A percentile compares a stretch with the other conserved stretches of the same genome.
phyloP scores from a whole-genome alignment of 2,888 invertebrate species.

The Hemistola chrysoprasaria region DNA sequence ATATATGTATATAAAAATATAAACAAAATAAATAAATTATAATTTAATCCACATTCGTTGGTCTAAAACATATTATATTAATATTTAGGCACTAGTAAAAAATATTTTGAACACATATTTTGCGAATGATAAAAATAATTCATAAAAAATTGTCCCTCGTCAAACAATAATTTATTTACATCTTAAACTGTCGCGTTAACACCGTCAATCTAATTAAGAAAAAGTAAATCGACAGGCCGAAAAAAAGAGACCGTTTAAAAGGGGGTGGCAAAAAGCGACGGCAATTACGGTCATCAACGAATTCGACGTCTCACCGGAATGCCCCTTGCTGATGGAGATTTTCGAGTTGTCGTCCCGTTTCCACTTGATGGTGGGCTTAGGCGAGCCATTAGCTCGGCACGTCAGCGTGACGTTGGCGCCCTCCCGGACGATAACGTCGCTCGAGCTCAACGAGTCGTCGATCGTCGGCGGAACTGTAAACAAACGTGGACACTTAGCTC shows the following conservation, averaged over 20 bases:
- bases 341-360: conserved; percentile 93
- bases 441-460: conserved; percentile 94
- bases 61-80: no score
- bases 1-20: no score
- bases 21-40: no score
- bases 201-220: conserved; percentile 22
- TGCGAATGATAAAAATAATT: no score
- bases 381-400: conserved; percentile 95
- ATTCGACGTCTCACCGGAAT: conserved; percentile 83
- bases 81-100: no score
- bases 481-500: conserved; percentile 40
- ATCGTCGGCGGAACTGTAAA: conserved; percentile 94
- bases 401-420: conserved; percentile 93
- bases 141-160: no score
- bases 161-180: neutral
- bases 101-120: no score
- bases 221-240: conserved; percentile 14
- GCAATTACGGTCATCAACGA: conserved; percentile 33
- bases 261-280: conserved; percentile 16
- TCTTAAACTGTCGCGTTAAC: neutral
- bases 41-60: no score
- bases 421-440: conserved; percentile 95
- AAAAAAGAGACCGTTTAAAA: conserved; percentile 15
- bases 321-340: conserved; percentile 92
- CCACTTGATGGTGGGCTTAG: conserved; percentile 94